Evolutionary conservation across 1,140 invertebrate genomes (phyloP), one percentile per base, ranked within the genome.

Genomic region (Dufourea novaeangliae): DNA sequence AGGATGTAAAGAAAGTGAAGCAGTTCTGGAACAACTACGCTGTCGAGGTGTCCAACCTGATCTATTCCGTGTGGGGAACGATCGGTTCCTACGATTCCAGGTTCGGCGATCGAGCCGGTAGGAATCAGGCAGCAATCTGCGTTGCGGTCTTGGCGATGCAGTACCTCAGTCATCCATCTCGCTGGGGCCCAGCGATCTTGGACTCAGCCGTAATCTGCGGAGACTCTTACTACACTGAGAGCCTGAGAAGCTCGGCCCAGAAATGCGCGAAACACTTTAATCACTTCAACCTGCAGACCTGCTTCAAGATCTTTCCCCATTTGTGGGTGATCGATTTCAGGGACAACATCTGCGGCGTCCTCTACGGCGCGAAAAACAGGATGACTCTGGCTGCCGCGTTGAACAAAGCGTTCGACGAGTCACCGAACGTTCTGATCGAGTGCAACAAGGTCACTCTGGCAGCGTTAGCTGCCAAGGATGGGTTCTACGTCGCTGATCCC

Each of bases 41-140:
- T 0, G 79, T 92, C 4, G 91, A 92, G 73, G 86, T 93, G 7
- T 77, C 80, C 1, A 86, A 89, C 56, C 77, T 88, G 1, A 88
- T 93, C 10, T 92, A 89, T 27, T 93, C 92, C 0, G 34, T 91
- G 2, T 92, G 92, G 90, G 91, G 92, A 0, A 92, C 88, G 0
- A 70, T 92, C 1, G 88, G 92, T 1, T 73, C 86, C 0, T 90
- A 90, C 37, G 89, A 92, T 80, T 57, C 69, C 0, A 82, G 82
- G 27, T 92, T 92, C 29, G 87, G 80, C 1, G 57, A 83, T 10
- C 70, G 84, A 1, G 86, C 75, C 12, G 91, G 92, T 0, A 91
- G 88, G 27, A 92, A 92, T 70, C 87, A 88, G 52, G 81, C 79
- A 3, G 92, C 89, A 0, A 91, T 93, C 37, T 90, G 87, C 56